Base-by-base conservation (phyloP, 1,140 invertebrate genomes). In the Trichonephila clavata region DNA sequence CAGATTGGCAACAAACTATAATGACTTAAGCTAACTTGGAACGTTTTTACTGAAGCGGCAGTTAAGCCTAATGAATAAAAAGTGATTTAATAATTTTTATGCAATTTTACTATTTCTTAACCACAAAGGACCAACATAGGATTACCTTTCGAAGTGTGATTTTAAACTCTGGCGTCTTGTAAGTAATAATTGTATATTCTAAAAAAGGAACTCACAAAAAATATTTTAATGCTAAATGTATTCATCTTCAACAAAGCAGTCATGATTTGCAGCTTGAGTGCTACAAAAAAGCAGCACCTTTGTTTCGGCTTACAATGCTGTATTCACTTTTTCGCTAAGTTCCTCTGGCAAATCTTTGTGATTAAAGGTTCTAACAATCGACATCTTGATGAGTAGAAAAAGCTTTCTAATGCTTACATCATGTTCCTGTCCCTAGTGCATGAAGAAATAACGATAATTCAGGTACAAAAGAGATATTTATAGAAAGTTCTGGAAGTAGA, bases 271-370 rank as follows among this genome's bases (percentile, higher is more conserved):
- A 32, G 68, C n/a, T 71, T 71, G 14, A 71, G 24, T 71, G 24
- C 24, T 16, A 71, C n/a, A 71, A 27, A 16, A 24, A 71, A 71
- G 16, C n/a, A 14, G n/a, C 10, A 0, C 68, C 24, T 71, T 71
- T 71, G 68, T 71, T 71, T 24, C 14, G 24, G n/a, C 68, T 27
- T 14, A 71, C 68, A 71, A 71, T 71, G 68, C n/a, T 24, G 13
- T 24, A 71, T 71, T 32, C 68, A 71, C n/a, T 71, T 71, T 71
- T 71, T 71, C 27, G n/a, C 68, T 24, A 71, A 71, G 27, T 71
- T 24, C 68, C 27, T 27, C 10, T 13, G 24, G 5, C n/a, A 71
- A 27, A 27, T 71, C 24, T 24, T n/a, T 32, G 32, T 14, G n/a
- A 27, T 71, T 71, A 71, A 71, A 24, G n/a, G n/a, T 7, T 71